Evolutionary conservation across 2,888 invertebrate species (phyloP).

Genomic region (Drosophila percnosoma): DNA sequence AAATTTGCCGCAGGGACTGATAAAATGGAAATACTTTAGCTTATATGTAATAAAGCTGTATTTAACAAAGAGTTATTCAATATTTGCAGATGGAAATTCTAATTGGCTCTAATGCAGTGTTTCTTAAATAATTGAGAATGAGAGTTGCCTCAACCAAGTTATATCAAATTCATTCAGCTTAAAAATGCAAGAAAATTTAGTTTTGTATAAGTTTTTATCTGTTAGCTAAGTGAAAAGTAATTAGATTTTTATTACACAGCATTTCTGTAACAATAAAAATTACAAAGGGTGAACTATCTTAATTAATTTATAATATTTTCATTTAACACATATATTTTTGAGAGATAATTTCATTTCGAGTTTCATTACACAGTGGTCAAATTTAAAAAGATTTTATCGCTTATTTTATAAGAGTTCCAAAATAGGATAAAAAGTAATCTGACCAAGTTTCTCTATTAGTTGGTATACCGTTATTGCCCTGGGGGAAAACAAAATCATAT

Average conservation of each 20-base stretch:
- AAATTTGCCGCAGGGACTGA: neutral
- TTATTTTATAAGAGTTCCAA: neutral
- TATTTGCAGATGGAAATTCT: neutral
- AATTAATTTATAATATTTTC: neutral
- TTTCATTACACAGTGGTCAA: neutral
- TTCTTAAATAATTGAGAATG: neutral
- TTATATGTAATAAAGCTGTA: neutral
- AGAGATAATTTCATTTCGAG: neutral
- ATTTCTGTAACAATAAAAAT: neutral
- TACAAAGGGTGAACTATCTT: neutral
- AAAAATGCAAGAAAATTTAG: neutral
- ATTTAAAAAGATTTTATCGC: neutral
- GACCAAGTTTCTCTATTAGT: neutral
- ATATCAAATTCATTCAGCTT: neutral
- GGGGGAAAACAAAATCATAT: neutral
- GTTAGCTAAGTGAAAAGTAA: neutral
- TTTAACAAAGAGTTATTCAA: conserved; percentile 1
- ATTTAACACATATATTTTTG: neutral
- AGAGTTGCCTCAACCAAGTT: neutral
- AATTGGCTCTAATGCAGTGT: neutral
- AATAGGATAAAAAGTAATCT: neutral
- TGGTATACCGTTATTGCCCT: neutral
- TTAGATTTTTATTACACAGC: neutral
- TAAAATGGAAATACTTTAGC: neutral
- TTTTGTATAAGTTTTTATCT: neutral